phyloP scores from a whole-genome alignment of 1,140 invertebrate species.

The Drosophila rhopaloa region DNA sequence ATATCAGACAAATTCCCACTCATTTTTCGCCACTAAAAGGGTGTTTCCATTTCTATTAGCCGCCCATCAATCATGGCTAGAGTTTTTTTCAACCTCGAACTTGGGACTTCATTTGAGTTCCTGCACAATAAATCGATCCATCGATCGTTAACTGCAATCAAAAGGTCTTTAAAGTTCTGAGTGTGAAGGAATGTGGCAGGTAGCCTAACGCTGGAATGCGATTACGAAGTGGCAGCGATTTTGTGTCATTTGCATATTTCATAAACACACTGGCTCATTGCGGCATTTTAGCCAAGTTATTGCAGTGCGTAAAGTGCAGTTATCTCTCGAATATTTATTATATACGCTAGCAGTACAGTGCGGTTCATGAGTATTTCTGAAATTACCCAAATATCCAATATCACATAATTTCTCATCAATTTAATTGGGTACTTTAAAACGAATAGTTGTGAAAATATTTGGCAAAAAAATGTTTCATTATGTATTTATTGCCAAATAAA shows the following conservation, averaged over 20 bases:
- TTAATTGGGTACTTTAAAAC: too few species aligned
- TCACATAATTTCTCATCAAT: too few species aligned
- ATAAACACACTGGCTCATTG: slow-evolving; percentile 44
- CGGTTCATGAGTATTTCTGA: background rate
- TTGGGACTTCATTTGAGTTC: background rate
- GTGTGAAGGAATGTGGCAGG: slow-evolving; percentile 10
- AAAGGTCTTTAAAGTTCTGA: background rate
- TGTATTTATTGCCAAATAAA: too few species aligned
- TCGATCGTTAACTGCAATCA: slow-evolving; percentile 16
- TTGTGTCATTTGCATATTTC: slow-evolving; percentile 65
- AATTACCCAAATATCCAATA: too few species aligned
- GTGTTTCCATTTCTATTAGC: background rate
- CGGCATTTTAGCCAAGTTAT: slow-evolving; percentile 22
- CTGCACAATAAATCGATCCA: background rate
- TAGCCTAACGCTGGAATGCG: slow-evolving; percentile 5
- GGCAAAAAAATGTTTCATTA: too few species aligned
- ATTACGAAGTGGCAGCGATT: slow-evolving; percentile 22
- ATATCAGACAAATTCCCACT: slow-evolving; percentile 30
- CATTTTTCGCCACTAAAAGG: background rate
- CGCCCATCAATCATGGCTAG: slow-evolving; percentile 14
- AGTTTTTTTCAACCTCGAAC: background rate
- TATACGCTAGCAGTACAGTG: slow-evolving; percentile 7
- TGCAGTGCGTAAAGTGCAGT: slow-evolving; percentile 9
- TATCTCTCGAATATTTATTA: background rate
- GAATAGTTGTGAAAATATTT: too few species aligned